A percentile compares a stretch with the other conserved stretches of the same genome.
Conservation (phyloP, 2,113 vertebrate species). For the Notechis scutatus region DNA sequence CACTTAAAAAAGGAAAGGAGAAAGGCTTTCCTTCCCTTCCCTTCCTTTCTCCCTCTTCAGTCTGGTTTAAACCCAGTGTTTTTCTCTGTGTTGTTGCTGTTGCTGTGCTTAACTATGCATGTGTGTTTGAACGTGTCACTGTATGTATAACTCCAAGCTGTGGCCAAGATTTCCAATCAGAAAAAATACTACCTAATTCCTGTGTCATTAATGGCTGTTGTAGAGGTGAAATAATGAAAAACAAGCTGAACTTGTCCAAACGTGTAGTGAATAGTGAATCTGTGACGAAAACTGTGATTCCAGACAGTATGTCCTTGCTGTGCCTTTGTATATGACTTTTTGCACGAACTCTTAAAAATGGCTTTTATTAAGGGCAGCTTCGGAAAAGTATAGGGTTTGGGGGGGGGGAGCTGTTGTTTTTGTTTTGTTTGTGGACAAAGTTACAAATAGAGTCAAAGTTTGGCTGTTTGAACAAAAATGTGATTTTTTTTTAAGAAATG, state of each 20-base stretch:
- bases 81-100: constrained; percentile 83
- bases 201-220: constrained; percentile 86
- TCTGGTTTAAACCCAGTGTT: constrained; percentile 80
- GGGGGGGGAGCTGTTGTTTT: neutral
- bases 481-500: constrained; percentile 62
- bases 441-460: constrained; percentile 81
- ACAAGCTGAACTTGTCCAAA: constrained; percentile 79
- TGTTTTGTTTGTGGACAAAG: constrained; percentile 67
- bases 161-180: constrained; percentile 86
- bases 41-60: neutral
- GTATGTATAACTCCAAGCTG: constrained; percentile 89
- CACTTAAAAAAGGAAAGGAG: constrained; percentile 41
- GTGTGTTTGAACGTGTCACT: constrained; percentile 87
- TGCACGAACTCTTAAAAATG: constrained; percentile 84
- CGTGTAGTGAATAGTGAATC: constrained; percentile 88
- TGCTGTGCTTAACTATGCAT: constrained; percentile 84
- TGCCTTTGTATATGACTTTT: constrained; percentile 86
- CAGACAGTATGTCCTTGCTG: constrained; percentile 86
- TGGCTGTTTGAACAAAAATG: constrained; percentile 85
- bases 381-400: constrained; percentile 78
- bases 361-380: constrained; percentile 82
- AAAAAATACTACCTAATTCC: constrained; percentile 73
- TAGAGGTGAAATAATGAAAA: constrained; percentile 83
- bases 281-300: constrained; percentile 83
- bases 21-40: constrained; percentile 49